Evolutionary conservation across 2,888 invertebrate genomes (phyloP).

Genomic region (Cynaeus angustus): DNA sequence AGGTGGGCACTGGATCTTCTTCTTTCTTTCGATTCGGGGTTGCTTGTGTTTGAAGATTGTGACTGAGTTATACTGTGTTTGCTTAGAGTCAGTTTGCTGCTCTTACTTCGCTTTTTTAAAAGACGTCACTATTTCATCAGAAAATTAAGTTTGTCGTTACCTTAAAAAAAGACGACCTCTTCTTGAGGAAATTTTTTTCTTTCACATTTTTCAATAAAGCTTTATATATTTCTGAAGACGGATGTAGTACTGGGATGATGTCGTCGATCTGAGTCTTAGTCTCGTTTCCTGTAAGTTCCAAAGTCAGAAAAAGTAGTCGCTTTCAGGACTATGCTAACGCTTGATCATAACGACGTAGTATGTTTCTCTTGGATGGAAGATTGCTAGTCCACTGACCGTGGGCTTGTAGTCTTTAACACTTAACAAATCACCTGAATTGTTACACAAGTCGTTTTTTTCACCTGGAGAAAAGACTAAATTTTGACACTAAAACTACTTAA

Average conservation of each 20-base stretch:
- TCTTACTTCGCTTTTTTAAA: not conserved
- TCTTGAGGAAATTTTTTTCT: not conserved
- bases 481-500: not conserved
- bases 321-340: conserved; percentile 7
- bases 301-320: not conserved
- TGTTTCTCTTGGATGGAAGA: conserved; percentile 32
- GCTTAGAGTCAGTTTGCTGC: not conserved
- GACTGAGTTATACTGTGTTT: not conserved
- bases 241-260: conserved; percentile 14
- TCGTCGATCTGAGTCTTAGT: conserved; percentile 6
- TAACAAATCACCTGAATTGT: conserved; percentile 26
- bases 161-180: not conserved
- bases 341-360: conserved; percentile 31
- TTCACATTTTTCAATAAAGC: conserved; percentile 12
- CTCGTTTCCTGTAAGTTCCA: not conserved
- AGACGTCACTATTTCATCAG: too few relatives aligned
- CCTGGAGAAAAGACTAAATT: conserved; percentile 10
- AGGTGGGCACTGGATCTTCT: conserved; percentile 22
- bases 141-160: too few relatives aligned
- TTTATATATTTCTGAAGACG: not conserved
- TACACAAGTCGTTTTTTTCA: conserved; percentile 32
- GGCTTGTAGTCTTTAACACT: conserved; percentile 39
- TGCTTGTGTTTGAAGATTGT: conserved; percentile 14
- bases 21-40: conserved; percentile 10
- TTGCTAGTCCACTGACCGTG: conserved; percentile 19